Conservation (phyloP, 2,113 vertebrate species). For the Python bivittatus region DNA sequence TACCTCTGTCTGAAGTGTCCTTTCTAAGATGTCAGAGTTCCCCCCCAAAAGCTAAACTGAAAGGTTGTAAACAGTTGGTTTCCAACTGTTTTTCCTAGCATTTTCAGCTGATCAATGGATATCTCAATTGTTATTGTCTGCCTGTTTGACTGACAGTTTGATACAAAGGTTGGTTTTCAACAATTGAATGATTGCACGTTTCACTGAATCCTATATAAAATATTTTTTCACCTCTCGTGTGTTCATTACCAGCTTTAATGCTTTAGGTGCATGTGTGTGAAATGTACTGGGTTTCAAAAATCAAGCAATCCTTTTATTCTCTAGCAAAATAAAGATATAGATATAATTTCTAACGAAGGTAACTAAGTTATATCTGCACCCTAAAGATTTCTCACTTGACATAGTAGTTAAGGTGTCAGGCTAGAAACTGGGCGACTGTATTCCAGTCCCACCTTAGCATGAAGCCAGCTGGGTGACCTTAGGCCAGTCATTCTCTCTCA, state of each 20-base stretch:
- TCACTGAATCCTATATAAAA: slow-evolving; percentile 13
- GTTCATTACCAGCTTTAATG: background rate
- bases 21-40: background rate
- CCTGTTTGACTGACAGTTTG: slow-evolving; percentile 7
- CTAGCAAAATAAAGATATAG: background rate
- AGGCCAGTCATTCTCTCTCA: background rate
- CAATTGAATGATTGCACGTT: slow-evolving; percentile 10
- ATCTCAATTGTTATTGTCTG: slow-evolving; percentile 10
- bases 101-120: slow-evolving; percentile 13
- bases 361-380: background rate
- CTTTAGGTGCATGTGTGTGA: background rate
- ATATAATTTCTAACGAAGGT: too few species aligned
- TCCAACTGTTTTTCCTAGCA: background rate
- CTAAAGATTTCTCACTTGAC: background rate
- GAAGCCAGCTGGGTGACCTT: background rate
- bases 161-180: slow-evolving; percentile 9
- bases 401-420: too few species aligned
- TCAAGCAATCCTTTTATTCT: background rate
- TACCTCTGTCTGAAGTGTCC: background rate
- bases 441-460: background rate
- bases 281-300: slow-evolving; percentile 5
- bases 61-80: background rate
- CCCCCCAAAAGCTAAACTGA: background rate
- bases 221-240: background rate
- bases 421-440: background rate